A percentile compares a stretch with the other conserved stretches of the same genome.
Conservation (phyloP, 2,113 vertebrate genomes). For the Calyptommatus sinebrachiatus region DNA sequence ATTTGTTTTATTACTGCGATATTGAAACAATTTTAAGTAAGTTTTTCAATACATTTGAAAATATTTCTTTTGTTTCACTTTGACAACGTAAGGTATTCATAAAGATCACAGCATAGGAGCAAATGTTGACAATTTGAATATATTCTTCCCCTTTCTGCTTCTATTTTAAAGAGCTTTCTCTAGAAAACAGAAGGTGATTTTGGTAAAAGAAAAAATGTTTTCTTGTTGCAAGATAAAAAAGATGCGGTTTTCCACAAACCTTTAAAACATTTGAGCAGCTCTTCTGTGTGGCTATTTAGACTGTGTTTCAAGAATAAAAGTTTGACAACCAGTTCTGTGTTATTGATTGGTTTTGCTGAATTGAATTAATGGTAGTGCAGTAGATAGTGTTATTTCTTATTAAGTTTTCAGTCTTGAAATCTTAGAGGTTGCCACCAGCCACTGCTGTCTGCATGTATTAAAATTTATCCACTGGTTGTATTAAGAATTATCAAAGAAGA, state of each 20-base stretch:
- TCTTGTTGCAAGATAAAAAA: not conserved
- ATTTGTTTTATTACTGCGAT: slow-evolving; percentile 41
- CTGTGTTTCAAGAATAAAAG: slow-evolving; percentile 3
- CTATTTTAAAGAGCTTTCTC: slow-evolving; percentile 11
- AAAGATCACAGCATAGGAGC: no score
- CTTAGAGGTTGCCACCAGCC: slow-evolving; percentile 41
- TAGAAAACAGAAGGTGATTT: not conserved
- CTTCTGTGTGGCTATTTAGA: not conserved
- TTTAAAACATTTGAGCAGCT: not conserved
- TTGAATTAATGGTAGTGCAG: not conserved
- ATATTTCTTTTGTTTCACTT: no score
- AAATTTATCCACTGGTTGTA: slow-evolving; percentile 34
- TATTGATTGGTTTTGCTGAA: slow-evolving; percentile 10
- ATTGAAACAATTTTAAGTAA: not conserved
- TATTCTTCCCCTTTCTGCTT: not conserved
- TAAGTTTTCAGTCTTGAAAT: slow-evolving; percentile 39
- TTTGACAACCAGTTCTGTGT: slow-evolving; percentile 14
- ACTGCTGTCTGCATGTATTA: slow-evolving; percentile 43
- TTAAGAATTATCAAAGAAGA: slow-evolving; percentile 29
- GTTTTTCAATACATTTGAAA: slow-evolving; percentile 3
- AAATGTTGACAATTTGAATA: slow-evolving; percentile 13
- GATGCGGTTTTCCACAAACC: not conserved
- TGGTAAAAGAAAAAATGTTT: not conserved
- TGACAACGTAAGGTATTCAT: no score
- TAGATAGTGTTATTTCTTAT: slow-evolving; percentile 8